phyloP scores from a whole-genome alignment of 1,140 invertebrate species.

The Propsilocerus akamusi region DNA sequence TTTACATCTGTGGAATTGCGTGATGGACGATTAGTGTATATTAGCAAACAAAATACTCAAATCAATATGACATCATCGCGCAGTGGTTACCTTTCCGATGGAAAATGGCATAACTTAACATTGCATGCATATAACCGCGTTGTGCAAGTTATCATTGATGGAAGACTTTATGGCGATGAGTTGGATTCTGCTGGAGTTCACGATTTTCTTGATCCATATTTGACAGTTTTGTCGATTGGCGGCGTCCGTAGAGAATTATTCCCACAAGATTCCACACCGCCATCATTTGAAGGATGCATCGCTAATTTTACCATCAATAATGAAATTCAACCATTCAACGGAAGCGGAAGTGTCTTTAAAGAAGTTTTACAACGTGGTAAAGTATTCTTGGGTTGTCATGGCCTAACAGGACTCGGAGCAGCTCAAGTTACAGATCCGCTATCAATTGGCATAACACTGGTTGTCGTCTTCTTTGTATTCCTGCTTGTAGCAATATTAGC shows the following conservation, averaged over 20 bases:
- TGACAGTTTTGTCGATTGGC: conserved; percentile 59
- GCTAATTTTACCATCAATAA: conserved; percentile 77
- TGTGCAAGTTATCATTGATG: conserved; percentile 50
- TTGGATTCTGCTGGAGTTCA: conserved; percentile 67
- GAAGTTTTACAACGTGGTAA: conserved; percentile 47
- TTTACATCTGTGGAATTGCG: conserved; percentile 62
- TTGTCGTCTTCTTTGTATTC: conserved; percentile 87
- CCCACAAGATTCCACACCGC: conserved; percentile 25
- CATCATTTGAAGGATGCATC: conserved; percentile 70
- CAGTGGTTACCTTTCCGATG: conserved; percentile 44
- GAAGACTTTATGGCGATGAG: conserved; percentile 54
- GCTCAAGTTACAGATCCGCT: conserved; percentile 65
- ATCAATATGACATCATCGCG: conserved; percentile 61
- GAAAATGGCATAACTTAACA: conserved; percentile 71
- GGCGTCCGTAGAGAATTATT: conserved; percentile 40
- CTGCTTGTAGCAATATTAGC: conserved; percentile 71
- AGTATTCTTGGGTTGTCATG: conserved; percentile 44
- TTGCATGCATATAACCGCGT: conserved; percentile 45
- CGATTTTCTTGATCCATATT: conserved; percentile 78
- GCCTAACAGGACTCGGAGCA: conserved; percentile 48
- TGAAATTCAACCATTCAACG: conserved; percentile 75
- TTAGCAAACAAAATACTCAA: conserved; percentile 48
- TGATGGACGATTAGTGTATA: conserved; percentile 51
- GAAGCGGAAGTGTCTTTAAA: conserved; percentile 59
- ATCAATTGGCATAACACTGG: conserved; percentile 76